Evolutionary conservation across 2,888 invertebrate genomes (phyloP), one percentile per base, ranked within the genome.

Genomic region (Poecilus cupreus): DNA sequence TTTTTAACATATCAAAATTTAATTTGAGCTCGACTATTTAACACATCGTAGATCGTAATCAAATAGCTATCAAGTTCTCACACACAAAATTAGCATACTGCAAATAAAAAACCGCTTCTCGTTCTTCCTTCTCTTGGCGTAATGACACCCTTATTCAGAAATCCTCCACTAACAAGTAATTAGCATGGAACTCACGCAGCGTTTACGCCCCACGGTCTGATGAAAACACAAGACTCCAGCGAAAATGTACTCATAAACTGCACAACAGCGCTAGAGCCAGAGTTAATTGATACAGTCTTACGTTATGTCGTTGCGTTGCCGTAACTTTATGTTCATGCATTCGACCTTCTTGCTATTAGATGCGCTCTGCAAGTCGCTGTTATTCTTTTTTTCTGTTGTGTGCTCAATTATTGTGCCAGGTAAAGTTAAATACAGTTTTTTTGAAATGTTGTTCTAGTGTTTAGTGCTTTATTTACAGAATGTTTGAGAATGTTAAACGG

Each of bases 271-370:
- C n/a, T n/a, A 57, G 18, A 22, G 16, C 49, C 20, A 10, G 26
- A 60, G 37, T 68, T 68, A 68, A 68, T 68, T 39, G 64, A 68
- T 68, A 37, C 64, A 39, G 64, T 68, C 37, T 68, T 51, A 16
- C 16, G 51, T 18, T 51, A 43, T 43, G 51, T 18, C 51, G 51
- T 51, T 51, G 18, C 13, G n/a, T n/a, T n/a, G n/a, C n/a, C n/a
- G n/a, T 43, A 11, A 43, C 43, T 2, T 43, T 43, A 43, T n/a
- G 43, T 43, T 43, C 43, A 32, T 43, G 43, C 5, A 8, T 43
- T 43, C 43, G 43, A 54, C n/a, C 22, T 60, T 60, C 60, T 60
- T 60, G 51, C 16, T 18, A 3, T 18, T 51, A 49, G 57, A 26
- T 60, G 60, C 26, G 60, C n/a, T 60, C 13, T 54, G 11, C 54